A percentile compares a stretch with the other conserved stretches of the same genome.
Evolutionary conservation across 2,797 vertebrate genomes (phyloP).

Genomic region (Sebastes minor): DNA sequence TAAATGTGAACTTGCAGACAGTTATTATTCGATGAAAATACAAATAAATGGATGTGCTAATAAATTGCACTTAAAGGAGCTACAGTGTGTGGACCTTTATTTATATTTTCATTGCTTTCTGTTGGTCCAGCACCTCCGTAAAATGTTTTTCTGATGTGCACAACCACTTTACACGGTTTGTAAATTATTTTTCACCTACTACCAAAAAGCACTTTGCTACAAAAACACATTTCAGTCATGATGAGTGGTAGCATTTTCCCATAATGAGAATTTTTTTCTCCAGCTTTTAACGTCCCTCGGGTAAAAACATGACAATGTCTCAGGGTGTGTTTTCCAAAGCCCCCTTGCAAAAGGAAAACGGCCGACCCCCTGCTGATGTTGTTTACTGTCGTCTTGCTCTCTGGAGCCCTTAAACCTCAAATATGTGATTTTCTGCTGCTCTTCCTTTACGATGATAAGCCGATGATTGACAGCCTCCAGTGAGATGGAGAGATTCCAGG

Average conservation of each 20-base stretch:
- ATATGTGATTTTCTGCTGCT: slow-evolving; percentile 48
- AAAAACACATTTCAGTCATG: background rate
- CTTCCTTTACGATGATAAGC: slow-evolving; percentile 34
- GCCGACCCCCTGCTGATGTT: slow-evolving; percentile 29
- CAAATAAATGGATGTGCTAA: background rate
- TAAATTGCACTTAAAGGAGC: background rate
- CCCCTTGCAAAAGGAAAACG: background rate
- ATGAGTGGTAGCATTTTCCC: background rate
- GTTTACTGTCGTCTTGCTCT: slow-evolving; percentile 44
- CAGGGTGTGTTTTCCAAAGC: slow-evolving; percentile 12
- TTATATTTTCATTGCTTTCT: background rate
- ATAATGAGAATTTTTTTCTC: background rate
- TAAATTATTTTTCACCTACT: background rate
- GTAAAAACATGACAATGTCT: slow-evolving; percentile 14
- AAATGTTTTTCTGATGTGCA: rapidly evolving
- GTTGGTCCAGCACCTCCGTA: background rate
- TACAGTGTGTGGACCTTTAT: rapidly evolving
- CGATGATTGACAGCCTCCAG: slow-evolving; percentile 50
- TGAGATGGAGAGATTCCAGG: slow-evolving; percentile 38
- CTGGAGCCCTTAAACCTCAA: slow-evolving; percentile 40
- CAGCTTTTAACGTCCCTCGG: background rate
- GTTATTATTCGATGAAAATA: background rate
- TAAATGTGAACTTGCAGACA: background rate
- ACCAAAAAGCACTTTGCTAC: background rate
- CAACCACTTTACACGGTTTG: background rate